Conservation (phyloP, 2,797 vertebrate genomes). For the Crax fasciolata region DNA sequence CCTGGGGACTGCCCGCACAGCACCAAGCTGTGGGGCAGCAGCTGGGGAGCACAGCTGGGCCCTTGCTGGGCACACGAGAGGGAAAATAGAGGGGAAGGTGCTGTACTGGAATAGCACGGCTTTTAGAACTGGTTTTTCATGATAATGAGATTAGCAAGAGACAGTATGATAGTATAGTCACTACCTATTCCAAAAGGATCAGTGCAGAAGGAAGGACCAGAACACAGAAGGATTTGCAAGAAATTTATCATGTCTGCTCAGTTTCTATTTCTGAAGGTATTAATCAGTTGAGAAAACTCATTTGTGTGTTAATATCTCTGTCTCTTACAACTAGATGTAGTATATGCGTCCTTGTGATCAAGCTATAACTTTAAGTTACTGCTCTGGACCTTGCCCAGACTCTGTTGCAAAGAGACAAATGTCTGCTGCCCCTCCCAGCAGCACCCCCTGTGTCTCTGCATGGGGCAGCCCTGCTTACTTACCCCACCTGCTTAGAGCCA, state of each 20-base stretch:
- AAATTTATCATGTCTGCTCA: not conserved
- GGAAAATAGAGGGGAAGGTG: not conserved
- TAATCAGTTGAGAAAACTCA: not conserved
- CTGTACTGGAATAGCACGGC: not conserved
- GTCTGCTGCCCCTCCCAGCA: no score
- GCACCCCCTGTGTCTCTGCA: not conserved
- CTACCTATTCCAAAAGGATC: not conserved
- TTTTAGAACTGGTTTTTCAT: not conserved
- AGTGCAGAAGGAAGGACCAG: not conserved
- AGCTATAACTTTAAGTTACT: not conserved
- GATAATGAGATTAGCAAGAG: not conserved
- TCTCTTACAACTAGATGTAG: not conserved
- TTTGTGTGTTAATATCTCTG: not conserved
- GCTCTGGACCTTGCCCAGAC: not conserved
- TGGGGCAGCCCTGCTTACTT: not conserved
- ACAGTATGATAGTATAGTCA: not conserved
- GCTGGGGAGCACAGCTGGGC: not conserved
- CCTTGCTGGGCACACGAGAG: not conserved
- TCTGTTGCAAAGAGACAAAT: not conserved
- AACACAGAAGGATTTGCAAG: not conserved
- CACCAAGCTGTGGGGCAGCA: not conserved
- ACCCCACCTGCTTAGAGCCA: no score
- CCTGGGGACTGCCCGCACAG: not conserved
- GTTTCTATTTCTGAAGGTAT: not conserved
- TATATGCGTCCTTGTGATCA: not conserved